Percentiles rank a stretch among this genome's conserved stretches.
phyloP scores from a whole-genome alignment of 2,797 vertebrate genomes.

The Pangasius macronema region DNA sequence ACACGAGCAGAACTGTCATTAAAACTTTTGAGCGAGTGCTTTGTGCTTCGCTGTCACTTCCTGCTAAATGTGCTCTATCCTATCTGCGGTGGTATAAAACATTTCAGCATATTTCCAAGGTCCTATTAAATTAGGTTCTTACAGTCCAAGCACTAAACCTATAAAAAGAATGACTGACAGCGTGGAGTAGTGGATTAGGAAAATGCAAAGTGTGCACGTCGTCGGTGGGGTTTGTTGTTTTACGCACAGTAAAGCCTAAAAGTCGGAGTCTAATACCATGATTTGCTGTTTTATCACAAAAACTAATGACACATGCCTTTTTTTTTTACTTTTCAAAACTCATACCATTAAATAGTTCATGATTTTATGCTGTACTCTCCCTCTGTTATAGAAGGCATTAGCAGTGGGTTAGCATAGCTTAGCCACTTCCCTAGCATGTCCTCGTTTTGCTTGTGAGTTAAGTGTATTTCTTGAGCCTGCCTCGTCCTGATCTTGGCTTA shows the following conservation, averaged over 20 bases:
- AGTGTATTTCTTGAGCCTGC: not conserved
- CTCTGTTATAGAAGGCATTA: too few relatives aligned
- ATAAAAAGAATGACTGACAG: not conserved
- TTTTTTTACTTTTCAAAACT: not conserved
- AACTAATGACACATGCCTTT: not conserved
- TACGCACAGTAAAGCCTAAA: not conserved
- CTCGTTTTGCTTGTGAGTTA: not conserved
- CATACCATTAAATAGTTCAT: not conserved
- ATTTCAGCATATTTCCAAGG: not conserved
- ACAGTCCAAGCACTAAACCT: not conserved
- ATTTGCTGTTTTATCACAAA: not conserved
- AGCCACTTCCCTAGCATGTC: not conserved
- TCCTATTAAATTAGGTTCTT: not conserved
- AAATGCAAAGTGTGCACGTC: constrained; percentile 2
- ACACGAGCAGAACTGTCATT: too few relatives aligned
- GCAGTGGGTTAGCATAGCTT: not conserved
- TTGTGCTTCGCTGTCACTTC: constrained; percentile 15
- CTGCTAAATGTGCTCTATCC: not conserved
- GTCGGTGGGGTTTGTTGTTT: not conserved
- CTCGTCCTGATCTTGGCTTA: not conserved
- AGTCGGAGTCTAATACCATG: not conserved
- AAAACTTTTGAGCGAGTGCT: not conserved
- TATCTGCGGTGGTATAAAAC: not conserved
- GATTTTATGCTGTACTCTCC: not conserved
- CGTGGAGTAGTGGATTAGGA: not conserved